A percentile compares a stretch with the other conserved stretches of the same genome.
These are phyloP conservation scores for Agonum fuliginosum DNA, from an alignment of 2,888 invertebrate species.

Conservation along the genomic window DNA sequence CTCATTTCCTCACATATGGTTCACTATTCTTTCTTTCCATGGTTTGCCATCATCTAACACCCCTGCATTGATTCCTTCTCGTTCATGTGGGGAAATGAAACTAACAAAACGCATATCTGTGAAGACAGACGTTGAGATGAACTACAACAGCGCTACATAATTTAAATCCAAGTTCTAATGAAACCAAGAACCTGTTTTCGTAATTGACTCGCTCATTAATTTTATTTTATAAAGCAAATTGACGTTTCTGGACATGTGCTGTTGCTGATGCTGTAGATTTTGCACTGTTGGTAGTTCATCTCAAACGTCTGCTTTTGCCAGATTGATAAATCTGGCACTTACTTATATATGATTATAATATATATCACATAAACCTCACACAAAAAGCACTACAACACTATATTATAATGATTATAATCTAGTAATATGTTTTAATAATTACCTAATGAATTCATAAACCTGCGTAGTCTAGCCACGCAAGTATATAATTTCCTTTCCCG, in stretches of 20 bases:
- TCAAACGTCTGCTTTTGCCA: constrained; percentile 62
- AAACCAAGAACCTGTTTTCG: constrained; percentile 40
- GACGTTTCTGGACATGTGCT: constrained; percentile 57
- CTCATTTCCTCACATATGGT: constrained; percentile 1
- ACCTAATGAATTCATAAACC: constrained; percentile 58
- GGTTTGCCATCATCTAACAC: neutral
- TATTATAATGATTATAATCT: constrained; percentile 69
- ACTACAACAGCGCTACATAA: constrained; percentile 17
- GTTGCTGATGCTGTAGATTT: neutral
- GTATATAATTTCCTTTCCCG: constrained; percentile 55
- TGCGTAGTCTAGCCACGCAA: constrained; percentile 33
- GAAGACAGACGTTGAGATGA: constrained; percentile 48
- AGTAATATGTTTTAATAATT: constrained; percentile 63
- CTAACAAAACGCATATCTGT: constrained; percentile 36
- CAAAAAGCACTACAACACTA: constrained; percentile 73
- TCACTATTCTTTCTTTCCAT: constrained; percentile 1
- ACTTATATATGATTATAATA: constrained; percentile 63
- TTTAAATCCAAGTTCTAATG: constrained; percentile 19
- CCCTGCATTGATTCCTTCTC: constrained; percentile 23
- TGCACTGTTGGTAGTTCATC: constrained; percentile 52
- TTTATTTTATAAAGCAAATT: constrained; percentile 56
- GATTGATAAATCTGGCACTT: constrained; percentile 64
- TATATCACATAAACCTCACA: constrained; percentile 75
- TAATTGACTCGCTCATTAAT: constrained; percentile 54
- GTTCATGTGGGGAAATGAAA: constrained; percentile 22